Base-by-base conservation (phyloP, 2,888 invertebrate genomes). In the Rhingia campestris region DNA sequence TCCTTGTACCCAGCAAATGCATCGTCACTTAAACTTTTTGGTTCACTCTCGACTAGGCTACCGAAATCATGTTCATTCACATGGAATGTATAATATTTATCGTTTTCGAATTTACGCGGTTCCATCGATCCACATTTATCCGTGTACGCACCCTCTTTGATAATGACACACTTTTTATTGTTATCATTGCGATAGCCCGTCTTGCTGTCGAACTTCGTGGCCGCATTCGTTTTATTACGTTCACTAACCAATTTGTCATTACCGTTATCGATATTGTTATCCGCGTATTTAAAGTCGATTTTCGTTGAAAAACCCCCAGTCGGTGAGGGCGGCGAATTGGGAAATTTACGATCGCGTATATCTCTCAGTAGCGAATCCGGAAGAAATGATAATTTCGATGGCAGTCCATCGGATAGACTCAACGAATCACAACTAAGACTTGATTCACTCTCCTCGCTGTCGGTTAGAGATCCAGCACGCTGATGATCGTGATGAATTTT, bases 341-440 rank as follows among this genome's bases (percentile, higher is more conserved):
- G 74, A 69, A 88, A 86, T 84, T 89, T 89, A 86, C 94, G 93
- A 90, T 95, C 94, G 90, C 95, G 93, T 88, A 95, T 95, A 88
- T 95, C 95, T 90, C 94, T 94, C 45, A 95, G 91, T 61, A 95
- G 92, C 79, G 94, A 94, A 89, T 93, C 93, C 76, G 95, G 95
- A 89, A 95, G 92, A 90, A 93, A 93, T 90, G 91, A 92, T 90
- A 90, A 90, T 88, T 89, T 92, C 91, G 69, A 85, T 30, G 80
- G 85, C 6, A 85, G 9, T 43, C 85, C 80, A 61, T 96, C 95
- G 86, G 94, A 94, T 88, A 95, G 95, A 90, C 96, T 96, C 86
- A 97, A 91, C 39, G 96, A 96, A 90, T 97, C 96, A 91, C 95
- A 96, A 89, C 96, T 96, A 88, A 96, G 93, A 88, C 95, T 96